Evolutionary conservation across 2,888 invertebrate genomes (phyloP).

Genomic region (Amphiduros pacificus): DNA sequence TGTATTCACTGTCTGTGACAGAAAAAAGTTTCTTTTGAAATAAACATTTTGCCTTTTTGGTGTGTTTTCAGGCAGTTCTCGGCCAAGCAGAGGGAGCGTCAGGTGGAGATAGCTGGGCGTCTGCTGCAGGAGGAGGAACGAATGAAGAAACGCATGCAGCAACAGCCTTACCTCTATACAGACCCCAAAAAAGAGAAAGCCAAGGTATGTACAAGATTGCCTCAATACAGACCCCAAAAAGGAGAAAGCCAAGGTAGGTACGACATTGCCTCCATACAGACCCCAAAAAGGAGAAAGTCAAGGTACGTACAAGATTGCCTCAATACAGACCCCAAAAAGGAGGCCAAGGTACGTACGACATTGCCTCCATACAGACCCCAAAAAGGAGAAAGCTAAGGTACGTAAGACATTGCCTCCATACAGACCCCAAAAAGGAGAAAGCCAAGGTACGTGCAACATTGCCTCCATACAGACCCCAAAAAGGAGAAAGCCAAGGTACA

Average conservation of each 20-base stretch:
- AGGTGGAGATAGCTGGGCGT: slow-evolving; percentile 47
- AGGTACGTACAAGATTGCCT: slow-evolving; percentile 41
- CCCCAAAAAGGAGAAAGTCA: slow-evolving; percentile 41
- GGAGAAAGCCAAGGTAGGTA: slow-evolving; percentile 44
- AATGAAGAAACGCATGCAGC: slow-evolving; percentile 44
- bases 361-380: slow-evolving; percentile 41
- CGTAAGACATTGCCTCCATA: no score
- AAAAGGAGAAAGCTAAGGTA: slow-evolving; percentile 47
- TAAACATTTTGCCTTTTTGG: neutral
- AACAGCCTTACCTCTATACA: slow-evolving; percentile 46
- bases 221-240: no score
- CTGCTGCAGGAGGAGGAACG: slow-evolving; percentile 50
- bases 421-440: slow-evolving; percentile 43
- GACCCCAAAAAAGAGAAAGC: slow-evolving; percentile 43
- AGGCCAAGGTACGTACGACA: slow-evolving; percentile 48
- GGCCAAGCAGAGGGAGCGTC: slow-evolving; percentile 21
- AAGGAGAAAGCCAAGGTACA: no score
- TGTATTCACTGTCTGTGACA: no score
- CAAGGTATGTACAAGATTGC: slow-evolving; percentile 42
- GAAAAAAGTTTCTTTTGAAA: no score
- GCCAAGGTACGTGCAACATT: slow-evolving; percentile 41
- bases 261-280: slow-evolving; percentile 48
- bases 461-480: no score
- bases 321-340: no score
- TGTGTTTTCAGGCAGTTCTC: slow-evolving; percentile 16